Percentiles rank a stretch among this genome's conserved stretches.
Evolutionary conservation across 2,113 vertebrate species (phyloP).

Genomic region (Leptodactylus fuscus): DNA sequence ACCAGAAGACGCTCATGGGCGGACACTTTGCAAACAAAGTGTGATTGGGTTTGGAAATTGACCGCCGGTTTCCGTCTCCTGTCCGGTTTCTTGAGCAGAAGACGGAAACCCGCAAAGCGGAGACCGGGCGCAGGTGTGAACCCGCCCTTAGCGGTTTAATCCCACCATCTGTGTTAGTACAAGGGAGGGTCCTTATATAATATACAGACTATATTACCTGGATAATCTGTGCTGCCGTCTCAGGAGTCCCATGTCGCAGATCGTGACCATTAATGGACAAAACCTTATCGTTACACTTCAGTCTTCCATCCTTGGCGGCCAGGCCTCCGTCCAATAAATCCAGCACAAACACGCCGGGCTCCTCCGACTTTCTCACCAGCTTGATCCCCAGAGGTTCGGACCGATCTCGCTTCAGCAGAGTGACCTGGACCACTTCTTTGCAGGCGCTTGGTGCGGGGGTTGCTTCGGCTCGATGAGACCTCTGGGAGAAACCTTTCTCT

Average conservation of each 20-base stretch:
- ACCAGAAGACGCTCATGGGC: too few species aligned
- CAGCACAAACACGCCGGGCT: slow-evolving; percentile 88
- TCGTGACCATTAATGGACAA: slow-evolving; percentile 91
- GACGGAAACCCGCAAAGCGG: too few species aligned
- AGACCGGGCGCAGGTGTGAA: too few species aligned
- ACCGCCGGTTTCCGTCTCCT: too few species aligned
- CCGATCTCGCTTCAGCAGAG: slow-evolving; percentile 82
- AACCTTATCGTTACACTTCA: slow-evolving; percentile 88
- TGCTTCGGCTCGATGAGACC: slow-evolving; percentile 65
- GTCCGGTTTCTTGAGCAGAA: too few species aligned
- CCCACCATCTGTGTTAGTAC: too few species aligned
- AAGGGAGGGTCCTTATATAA: too few species aligned
- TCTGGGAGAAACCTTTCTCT: slow-evolving; percentile 87
- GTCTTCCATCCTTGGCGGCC: slow-evolving; percentile 88
- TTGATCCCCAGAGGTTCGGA: slow-evolving; percentile 88
- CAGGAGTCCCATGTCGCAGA: slow-evolving; percentile 89
- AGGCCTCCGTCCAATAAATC: slow-evolving; percentile 87
- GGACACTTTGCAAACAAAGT: too few species aligned
- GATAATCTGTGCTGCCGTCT: slow-evolving; percentile 91
- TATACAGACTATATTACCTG: slow-evolving; percentile 86
- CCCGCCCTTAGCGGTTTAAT: too few species aligned
- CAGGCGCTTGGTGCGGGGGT: slow-evolving; percentile 43
- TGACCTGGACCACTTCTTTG: slow-evolving; percentile 84
- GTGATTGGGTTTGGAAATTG: too few species aligned
- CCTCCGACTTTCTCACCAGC: slow-evolving; percentile 87